Conservation (phyloP, 1,140 invertebrate genomes). For the Ceratoteleas bidentatus region DNA sequence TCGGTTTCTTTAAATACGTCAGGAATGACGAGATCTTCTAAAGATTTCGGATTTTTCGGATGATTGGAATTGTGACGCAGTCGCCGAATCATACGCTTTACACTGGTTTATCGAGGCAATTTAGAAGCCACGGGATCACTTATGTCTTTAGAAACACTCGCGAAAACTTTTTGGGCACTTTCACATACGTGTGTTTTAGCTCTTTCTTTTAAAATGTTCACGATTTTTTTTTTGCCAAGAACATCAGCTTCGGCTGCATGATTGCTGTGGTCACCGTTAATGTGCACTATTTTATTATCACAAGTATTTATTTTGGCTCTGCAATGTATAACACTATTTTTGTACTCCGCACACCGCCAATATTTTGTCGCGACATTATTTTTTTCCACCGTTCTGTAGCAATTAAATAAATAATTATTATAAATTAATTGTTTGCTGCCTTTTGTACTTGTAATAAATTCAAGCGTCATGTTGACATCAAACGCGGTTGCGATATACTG, state of each 20-base stretch:
- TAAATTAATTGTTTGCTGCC: too few relatives aligned
- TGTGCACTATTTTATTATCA: background rate
- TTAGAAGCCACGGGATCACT: background rate
- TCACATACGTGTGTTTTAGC: background rate
- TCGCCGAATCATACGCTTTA: too few relatives aligned
- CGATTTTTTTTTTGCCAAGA: background rate
- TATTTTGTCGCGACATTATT: too few relatives aligned
- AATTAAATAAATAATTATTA: too few relatives aligned
- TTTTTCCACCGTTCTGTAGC: background rate
- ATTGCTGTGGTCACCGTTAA: background rate
- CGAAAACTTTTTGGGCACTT: background rate
- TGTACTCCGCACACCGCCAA: background rate
- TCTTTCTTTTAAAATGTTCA: background rate
- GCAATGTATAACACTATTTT: background rate
- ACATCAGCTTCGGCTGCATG: conserved; percentile 1
- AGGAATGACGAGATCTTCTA: too few relatives aligned
- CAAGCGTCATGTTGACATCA: too few relatives aligned
- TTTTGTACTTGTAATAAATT: too few relatives aligned
- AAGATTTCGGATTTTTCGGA: too few relatives aligned
- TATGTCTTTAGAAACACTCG: background rate
- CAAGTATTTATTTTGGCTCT: background rate
- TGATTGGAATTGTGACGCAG: too few relatives aligned
- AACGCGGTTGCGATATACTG: too few relatives aligned
- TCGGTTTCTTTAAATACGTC: too few relatives aligned
- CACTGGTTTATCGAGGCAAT: background rate